phyloP scores from a whole-genome alignment of 2,888 invertebrate genomes.

The Cryptocheilus praepositus region DNA sequence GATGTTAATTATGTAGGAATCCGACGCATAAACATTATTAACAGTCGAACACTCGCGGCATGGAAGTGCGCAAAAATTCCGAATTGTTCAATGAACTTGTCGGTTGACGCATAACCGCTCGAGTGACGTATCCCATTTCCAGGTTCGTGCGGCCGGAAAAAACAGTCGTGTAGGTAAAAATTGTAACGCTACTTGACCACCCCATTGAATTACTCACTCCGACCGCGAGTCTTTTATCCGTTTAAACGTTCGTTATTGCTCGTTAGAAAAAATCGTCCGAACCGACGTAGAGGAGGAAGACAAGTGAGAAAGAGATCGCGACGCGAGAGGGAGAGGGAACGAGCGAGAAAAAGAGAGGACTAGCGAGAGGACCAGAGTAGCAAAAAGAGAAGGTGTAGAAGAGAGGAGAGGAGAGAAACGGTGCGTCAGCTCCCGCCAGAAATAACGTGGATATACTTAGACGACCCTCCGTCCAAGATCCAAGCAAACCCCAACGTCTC shows the following conservation, averaged over 20 bases:
- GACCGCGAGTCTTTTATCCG: background rate
- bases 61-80: too few relatives aligned
- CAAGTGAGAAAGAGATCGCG: background rate
- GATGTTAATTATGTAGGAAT: too few relatives aligned
- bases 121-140: too few relatives aligned
- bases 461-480: conserved; percentile 69
- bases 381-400: background rate
- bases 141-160: too few relatives aligned
- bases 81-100: too few relatives aligned
- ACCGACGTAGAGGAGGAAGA: conserved; percentile 10
- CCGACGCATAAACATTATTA: too few relatives aligned
- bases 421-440: conserved; percentile 74
- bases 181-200: too few relatives aligned
- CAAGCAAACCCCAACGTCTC: conserved; percentile 56
- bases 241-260: conserved; percentile 2
- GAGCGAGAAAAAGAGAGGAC: conserved; percentile 11
- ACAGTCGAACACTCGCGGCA: too few relatives aligned
- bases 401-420: conserved; percentile 47
- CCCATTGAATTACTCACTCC: too few relatives aligned
- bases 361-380: conserved; percentile 3
- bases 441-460: conserved; percentile 74
- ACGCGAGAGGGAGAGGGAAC: too few relatives aligned
- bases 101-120: too few relatives aligned
- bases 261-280: conserved; percentile 3
- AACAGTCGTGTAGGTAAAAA: too few relatives aligned